Conservation (phyloP, 2,888 invertebrate species). For the Candidula unifasciata region DNA sequence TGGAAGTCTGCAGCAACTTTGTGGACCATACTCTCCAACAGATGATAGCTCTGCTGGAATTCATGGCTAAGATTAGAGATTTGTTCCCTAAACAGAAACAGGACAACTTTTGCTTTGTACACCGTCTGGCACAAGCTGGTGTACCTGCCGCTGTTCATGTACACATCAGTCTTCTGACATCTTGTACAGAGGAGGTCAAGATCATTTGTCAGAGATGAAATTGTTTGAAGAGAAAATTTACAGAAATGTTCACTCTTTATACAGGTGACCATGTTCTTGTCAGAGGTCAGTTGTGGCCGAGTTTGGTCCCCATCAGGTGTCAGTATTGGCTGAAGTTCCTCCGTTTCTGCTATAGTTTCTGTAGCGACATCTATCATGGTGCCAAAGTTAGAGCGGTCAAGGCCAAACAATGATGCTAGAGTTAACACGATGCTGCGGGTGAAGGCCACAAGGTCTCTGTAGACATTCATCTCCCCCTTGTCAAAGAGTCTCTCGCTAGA, state of each 20-base stretch:
- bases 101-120: slow-evolving; percentile 24
- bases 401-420: slow-evolving; percentile 13
- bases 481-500: slow-evolving; percentile 73
- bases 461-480: slow-evolving; percentile 76
- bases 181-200: background rate
- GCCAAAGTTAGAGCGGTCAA: background rate
- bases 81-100: slow-evolving; percentile 12
- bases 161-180: slow-evolving; percentile 19
- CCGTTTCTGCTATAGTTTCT: background rate
- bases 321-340: background rate
- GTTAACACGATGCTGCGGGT: slow-evolving; percentile 22
- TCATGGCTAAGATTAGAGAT: background rate
- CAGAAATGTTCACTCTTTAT: background rate
- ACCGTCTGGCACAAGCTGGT: slow-evolving; percentile 14
- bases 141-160: slow-evolving; percentile 30
- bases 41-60: background rate
- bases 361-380: background rate
- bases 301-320: background rate
- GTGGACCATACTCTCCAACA: background rate
- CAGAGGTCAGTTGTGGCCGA: background rate
- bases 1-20: background rate
- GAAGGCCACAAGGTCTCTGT: slow-evolving; percentile 67
- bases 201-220: slow-evolving; percentile 3
- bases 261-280: background rate
- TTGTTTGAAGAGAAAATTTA: background rate